Conservation (phyloP, 2,113 vertebrate genomes). For the Picathartes gymnocephalus region DNA sequence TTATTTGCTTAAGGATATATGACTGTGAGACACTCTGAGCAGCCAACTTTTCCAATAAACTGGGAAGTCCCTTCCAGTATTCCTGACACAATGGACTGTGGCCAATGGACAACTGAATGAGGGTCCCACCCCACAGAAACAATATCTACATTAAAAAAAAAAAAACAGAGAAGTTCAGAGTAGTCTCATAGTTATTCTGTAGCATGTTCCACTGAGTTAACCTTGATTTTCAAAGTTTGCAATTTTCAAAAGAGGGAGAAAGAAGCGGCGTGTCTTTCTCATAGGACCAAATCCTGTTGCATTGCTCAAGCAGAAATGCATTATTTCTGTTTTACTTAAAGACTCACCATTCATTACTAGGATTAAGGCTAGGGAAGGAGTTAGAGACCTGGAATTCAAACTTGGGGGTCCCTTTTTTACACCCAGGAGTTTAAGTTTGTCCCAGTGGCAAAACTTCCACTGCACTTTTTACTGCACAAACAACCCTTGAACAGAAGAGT, state of each 20-base stretch:
- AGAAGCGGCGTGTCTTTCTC: background rate
- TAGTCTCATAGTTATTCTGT: background rate
- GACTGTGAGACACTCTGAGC: background rate
- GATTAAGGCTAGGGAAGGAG: background rate
- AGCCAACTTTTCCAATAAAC: background rate
- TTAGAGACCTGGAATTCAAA: background rate
- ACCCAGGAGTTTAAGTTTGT: background rate
- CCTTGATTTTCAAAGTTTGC: background rate
- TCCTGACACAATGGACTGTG: background rate
- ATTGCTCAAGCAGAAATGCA: rapidly evolving
- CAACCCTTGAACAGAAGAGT: background rate
- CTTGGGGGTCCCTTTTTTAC: background rate
- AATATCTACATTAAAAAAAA: background rate
- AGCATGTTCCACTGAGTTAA: background rate
- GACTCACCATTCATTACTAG: background rate
- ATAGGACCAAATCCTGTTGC: background rate
- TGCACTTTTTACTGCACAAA: background rate
- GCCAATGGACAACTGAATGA: background rate
- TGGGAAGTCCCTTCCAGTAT: background rate
- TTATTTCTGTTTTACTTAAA: background rate
- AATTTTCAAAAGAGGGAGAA: background rate
- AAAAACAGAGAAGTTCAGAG: background rate
- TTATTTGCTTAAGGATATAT: background rate
- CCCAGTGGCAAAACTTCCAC: background rate
- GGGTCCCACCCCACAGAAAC: background rate